Conservation (phyloP, 2,113 vertebrate species). For the Pleuronectes platessa region DNA sequence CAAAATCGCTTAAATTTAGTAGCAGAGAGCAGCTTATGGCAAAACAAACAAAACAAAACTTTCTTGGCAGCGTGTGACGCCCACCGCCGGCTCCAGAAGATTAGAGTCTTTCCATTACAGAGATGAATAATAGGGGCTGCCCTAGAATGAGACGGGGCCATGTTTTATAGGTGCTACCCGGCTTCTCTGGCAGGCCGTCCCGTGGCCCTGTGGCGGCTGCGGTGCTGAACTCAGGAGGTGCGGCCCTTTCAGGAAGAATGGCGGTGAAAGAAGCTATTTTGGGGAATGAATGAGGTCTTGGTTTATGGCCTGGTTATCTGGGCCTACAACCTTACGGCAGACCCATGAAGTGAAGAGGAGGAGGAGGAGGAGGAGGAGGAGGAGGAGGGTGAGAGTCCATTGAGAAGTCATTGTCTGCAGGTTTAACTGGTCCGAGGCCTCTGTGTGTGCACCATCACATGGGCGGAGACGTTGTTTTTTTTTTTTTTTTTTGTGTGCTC, state of each 20-base stretch:
- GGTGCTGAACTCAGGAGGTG: conserved; percentile 57
- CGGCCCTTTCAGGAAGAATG: conserved; percentile 56
- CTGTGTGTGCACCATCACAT: conserved; percentile 4
- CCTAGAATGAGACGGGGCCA: conserved; percentile 51
- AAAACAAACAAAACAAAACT: conserved; percentile 6
- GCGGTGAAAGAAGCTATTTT: conserved; percentile 63
- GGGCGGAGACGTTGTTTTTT: background rate
- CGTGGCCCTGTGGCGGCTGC: conserved; percentile 65
- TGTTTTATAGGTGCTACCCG: conserved; percentile 76
- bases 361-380: background rate
- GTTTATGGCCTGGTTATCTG: conserved; percentile 62
- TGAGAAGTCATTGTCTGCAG: conserved; percentile 35
- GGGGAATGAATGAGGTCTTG: conserved; percentile 52
- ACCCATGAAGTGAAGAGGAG: conserved; percentile 36
- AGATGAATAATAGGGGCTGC: conserved; percentile 67
- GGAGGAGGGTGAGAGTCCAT: conserved; percentile 24
- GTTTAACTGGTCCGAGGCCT: conserved; percentile 23
- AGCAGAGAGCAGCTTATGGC: background rate
- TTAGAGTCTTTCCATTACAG: conserved; percentile 74
- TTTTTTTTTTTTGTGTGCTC: conserved; percentile 25
- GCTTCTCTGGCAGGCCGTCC: conserved; percentile 60
- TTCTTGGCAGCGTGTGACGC: conserved; percentile 46
- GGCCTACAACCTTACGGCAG: conserved; percentile 56
- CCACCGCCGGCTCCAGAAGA: conserved; percentile 60
- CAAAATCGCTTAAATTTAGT: conserved; percentile 18